phyloP scores from a whole-genome alignment of 2,113 vertebrate species.

The Circaetus cinerascens region DNA sequence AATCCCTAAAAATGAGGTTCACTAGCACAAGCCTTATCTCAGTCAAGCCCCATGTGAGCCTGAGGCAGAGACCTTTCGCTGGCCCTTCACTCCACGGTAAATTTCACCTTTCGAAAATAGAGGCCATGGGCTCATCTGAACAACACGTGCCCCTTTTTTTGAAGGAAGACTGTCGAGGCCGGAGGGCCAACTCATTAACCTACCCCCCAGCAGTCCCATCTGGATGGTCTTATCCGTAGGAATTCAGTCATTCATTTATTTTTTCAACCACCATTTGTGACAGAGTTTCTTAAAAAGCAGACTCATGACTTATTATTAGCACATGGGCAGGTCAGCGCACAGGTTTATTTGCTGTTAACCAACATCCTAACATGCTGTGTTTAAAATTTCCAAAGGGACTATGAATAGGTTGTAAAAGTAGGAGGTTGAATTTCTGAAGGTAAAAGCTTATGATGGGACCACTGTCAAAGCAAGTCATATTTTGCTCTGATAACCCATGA shows the following conservation, averaged over 20 bases:
- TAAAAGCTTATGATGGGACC: slow-evolving; percentile 24
- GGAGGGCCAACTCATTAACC: slow-evolving; percentile 40
- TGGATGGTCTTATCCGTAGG: slow-evolving; percentile 59
- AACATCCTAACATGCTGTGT: slow-evolving; percentile 42
- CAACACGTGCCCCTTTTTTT: background rate
- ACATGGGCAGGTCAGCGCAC: slow-evolving; percentile 54
- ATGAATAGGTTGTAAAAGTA: slow-evolving; percentile 34
- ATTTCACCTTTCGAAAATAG: slow-evolving; percentile 29
- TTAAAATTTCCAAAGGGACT: slow-evolving; percentile 53
- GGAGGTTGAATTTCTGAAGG: slow-evolving; percentile 45
- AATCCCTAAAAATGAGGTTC: background rate
- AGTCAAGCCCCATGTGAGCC: background rate
- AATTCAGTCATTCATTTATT: slow-evolving; percentile 50
- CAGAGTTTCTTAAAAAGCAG: slow-evolving; percentile 58
- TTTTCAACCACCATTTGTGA: slow-evolving; percentile 58
- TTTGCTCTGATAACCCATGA: background rate
- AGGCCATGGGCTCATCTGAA: background rate
- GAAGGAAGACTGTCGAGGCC: slow-evolving; percentile 11
- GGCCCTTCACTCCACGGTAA: background rate
- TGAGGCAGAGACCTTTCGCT: background rate
- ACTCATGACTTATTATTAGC: slow-evolving; percentile 62
- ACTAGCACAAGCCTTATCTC: background rate
- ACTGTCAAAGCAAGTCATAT: slow-evolving; percentile 8
- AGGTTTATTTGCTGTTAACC: slow-evolving; percentile 59
- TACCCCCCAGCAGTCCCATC: slow-evolving; percentile 30